Evolutionary conservation across 2,113 vertebrate genomes (phyloP), one percentile per base, ranked within the genome.

Genomic region (Donacobius atricapilla): DNA sequence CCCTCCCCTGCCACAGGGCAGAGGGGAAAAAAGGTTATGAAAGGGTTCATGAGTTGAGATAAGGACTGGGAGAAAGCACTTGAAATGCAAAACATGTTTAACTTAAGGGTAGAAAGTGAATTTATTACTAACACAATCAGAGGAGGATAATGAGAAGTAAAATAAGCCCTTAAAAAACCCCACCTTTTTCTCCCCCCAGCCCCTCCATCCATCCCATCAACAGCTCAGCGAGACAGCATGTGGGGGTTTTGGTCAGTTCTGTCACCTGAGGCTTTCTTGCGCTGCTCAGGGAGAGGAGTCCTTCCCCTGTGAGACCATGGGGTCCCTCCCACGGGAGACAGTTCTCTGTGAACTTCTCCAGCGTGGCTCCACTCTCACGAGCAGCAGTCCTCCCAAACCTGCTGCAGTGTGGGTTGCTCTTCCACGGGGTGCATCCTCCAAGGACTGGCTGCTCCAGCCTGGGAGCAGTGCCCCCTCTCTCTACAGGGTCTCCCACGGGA

Each of bases 311-410:
- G 11, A 24, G 20, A 6, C 48, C 1, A 5, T 18, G 22, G 24
- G 13, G 25, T 47, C 25, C 3, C 20, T 75, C 15, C 33, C 15
- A 13, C 3, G 7, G 42, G 6, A 73, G 8, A 37, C 54, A 45
- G 25, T 35, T 56, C 23, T n/a, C 16, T 0, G 1, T 33, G 21
- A 40, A 42, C 9, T 33, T 53, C 11, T 3, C 15, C 3, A 2
- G 11, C 0, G 0, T 33, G 37, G 9, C 1, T 54, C 69, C 50
- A 42, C 0, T 71, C 22, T 19, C 20, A 15, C 3, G 1, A 27
- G 51, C 30, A 27, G 23, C 23, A 40, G 6, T 14, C 30, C 23
- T 56, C 5, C 21, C 21, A 65, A 24, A 65, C 33, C 15, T 33
- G 42, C 30, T 47, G 33, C 33, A 27, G 7, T 1, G 1, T 51